These are phyloP conservation scores for Zygaena filipendulae DNA, from an alignment of 2,888 invertebrate species.

Conservation along the genomic window DNA sequence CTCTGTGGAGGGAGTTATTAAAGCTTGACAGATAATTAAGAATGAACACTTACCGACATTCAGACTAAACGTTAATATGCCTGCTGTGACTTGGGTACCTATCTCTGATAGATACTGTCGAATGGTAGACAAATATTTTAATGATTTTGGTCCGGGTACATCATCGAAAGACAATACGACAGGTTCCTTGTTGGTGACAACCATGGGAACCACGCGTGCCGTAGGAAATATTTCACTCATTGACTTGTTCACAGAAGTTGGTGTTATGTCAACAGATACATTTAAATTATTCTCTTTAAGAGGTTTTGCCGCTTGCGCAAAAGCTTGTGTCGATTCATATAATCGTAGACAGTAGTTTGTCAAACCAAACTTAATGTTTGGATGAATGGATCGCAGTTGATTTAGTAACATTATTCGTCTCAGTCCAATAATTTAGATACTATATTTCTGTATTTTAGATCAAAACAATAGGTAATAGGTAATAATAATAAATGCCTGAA, in stretches of 20 bases:
- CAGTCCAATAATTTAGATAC: no score
- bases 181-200: constrained; percentile 36
- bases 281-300: constrained; percentile 1
- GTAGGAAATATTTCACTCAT: constrained; percentile 32
- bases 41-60: constrained; percentile 50
- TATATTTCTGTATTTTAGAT: no score
- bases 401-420: constrained; percentile 35
- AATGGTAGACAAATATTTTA: constrained; percentile 67
- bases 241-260: constrained; percentile 15
- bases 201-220: constrained; percentile 34
- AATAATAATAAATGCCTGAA: no score
- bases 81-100: constrained; percentile 71
- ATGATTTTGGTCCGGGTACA: constrained; percentile 71
- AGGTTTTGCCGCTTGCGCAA: constrained; percentile 3
- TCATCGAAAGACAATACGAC: constrained; percentile 67
- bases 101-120: constrained; percentile 71
- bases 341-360: no score
- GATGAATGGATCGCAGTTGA: constrained; percentile 25
- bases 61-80: constrained; percentile 56
- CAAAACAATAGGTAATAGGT: no score
- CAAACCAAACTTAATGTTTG: no score
- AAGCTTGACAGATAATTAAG: no score
- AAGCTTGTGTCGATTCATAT: no score
- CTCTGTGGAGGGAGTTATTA: no score
- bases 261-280: constrained; percentile 9